Evolutionary conservation across 1,140 invertebrate genomes (phyloP).

Genomic region (Diachasmimorpha longicaudata): DNA sequence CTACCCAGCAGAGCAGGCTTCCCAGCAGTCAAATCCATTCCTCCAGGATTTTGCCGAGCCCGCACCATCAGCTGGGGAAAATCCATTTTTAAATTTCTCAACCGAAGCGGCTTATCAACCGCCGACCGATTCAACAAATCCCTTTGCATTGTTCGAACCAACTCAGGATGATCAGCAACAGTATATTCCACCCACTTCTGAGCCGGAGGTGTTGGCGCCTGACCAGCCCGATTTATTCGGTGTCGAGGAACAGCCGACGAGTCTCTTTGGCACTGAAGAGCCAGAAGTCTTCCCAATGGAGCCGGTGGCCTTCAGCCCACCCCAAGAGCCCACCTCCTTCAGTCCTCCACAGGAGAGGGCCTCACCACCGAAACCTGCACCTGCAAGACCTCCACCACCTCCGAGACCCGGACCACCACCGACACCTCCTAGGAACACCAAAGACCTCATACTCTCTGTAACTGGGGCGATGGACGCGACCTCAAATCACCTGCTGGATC

Average conservation of each 20-base stretch:
- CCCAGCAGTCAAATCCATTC: slow-evolving; percentile 74
- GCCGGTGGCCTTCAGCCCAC: neutral
- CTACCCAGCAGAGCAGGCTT: slow-evolving; percentile 52
- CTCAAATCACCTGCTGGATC: slow-evolving; percentile 80
- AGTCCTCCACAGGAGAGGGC: slow-evolving; percentile 34
- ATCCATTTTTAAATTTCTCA: slow-evolving; percentile 71
- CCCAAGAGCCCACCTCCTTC: neutral
- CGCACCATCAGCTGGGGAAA: slow-evolving; percentile 47
- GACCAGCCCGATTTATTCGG: slow-evolving; percentile 4
- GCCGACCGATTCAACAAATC: slow-evolving; percentile 63
- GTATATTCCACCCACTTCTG: slow-evolving; percentile 22
- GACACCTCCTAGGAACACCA: slow-evolving; percentile 75
- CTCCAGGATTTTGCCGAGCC: slow-evolving; percentile 65
- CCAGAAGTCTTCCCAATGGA: slow-evolving; percentile 28
- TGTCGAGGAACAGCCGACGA: slow-evolving; percentile 1
- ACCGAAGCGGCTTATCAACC: slow-evolving; percentile 49
- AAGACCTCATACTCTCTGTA: slow-evolving; percentile 84
- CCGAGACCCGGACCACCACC: slow-evolving; percentile 63
- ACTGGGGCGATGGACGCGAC: slow-evolving; percentile 89
- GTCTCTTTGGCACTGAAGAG: slow-evolving; percentile 15
- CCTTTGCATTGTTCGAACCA: slow-evolving; percentile 64
- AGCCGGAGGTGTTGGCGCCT: slow-evolving; percentile 18
- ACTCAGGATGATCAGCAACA: slow-evolving; percentile 17
- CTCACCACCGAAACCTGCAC: slow-evolving; percentile 34
- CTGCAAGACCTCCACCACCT: slow-evolving; percentile 55